Evolutionary conservation across 2,113 vertebrate genomes (phyloP).

Genomic region (Saccopteryx leptura): DNA sequence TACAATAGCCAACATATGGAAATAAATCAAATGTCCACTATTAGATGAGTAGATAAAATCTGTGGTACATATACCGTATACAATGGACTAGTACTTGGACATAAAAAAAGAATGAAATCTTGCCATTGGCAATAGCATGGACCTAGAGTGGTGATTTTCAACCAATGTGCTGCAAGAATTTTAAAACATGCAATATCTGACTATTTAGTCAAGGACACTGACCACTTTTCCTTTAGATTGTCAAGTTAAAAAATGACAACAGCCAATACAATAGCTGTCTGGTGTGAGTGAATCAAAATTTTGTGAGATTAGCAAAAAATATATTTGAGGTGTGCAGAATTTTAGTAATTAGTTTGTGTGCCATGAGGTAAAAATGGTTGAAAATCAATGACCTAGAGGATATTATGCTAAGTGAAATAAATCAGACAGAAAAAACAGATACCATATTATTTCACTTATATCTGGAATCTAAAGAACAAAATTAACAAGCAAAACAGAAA

Average conservation of each 20-base stretch:
- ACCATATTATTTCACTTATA: neutral
- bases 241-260: neutral
- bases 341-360: neutral
- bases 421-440: neutral
- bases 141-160: neutral
- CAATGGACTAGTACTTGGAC: neutral
- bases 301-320: neutral
- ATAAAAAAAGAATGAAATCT: neutral
- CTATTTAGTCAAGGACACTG: neutral
- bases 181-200: neutral
- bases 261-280: neutral
- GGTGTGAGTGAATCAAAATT: neutral
- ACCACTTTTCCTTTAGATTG: neutral
- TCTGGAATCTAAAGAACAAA: neutral
- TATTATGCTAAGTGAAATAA: neutral
- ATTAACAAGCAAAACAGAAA: neutral
- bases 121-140: neutral
- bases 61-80: neutral
- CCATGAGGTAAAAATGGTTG: neutral
- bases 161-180: neutral
- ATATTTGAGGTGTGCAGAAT: neutral
- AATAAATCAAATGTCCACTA: neutral
- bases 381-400: neutral
- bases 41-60: neutral
- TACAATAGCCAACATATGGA: neutral